phyloP scores from a whole-genome alignment of 2,888 invertebrate species.

The Agrypnus murinus region DNA sequence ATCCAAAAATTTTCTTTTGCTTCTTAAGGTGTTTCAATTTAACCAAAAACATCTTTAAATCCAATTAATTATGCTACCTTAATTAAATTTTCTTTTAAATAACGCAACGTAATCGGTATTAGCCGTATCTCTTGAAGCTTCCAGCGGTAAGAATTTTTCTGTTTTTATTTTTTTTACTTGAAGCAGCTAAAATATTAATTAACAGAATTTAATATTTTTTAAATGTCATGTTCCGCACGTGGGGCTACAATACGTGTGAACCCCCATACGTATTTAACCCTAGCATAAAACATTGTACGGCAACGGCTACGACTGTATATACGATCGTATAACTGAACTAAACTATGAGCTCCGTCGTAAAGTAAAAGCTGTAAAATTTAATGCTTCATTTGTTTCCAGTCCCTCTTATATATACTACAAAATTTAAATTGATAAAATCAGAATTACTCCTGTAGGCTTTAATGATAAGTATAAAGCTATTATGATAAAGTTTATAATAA shows the following conservation, averaged over 20 bases:
- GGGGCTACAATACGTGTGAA: constrained; percentile 41
- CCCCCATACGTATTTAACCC: constrained; percentile 40
- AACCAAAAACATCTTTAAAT: background rate
- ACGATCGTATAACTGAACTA: constrained; percentile 51
- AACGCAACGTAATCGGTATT: background rate
- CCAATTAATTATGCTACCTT: constrained; percentile 7
- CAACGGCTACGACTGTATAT: constrained; percentile 32
- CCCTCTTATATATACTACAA: constrained; percentile 33
- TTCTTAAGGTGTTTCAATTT: constrained; percentile 4
- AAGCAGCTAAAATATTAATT: too few species aligned
- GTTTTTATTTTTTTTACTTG: too few species aligned
- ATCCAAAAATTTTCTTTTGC: background rate
- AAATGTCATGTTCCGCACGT: constrained; percentile 34
- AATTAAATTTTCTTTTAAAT: constrained; percentile 3
- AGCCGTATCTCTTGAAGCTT: too few species aligned
- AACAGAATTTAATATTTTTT: too few species aligned
- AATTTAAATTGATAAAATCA: constrained; percentile 50
- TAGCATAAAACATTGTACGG: constrained; percentile 52
- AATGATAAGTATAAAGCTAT: constrained; percentile 14
- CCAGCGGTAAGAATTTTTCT: too few species aligned
- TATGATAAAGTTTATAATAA: constrained; percentile 19
- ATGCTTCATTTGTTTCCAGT: constrained; percentile 59
- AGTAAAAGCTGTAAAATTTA: constrained; percentile 59
- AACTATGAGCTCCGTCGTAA: constrained; percentile 56
- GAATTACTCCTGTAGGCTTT: constrained; percentile 30